Conservation (phyloP, 2,797 vertebrate species). For the Jordanella pulchra region DNA sequence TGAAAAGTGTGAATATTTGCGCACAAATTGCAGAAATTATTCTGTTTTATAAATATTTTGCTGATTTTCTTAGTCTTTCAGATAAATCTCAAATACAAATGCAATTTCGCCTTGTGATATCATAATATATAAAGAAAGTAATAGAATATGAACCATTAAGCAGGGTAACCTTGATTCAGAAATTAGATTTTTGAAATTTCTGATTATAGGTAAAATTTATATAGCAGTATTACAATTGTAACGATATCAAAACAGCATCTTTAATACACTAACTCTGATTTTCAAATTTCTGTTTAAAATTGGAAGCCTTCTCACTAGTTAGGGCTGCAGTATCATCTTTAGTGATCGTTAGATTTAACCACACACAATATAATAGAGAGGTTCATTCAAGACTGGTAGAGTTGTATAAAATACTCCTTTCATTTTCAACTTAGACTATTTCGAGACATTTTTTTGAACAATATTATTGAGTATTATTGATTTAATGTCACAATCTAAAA, state of each 20-base stretch:
- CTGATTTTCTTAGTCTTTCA: too few species aligned
- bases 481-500: not conserved
- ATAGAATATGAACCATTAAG: too few species aligned
- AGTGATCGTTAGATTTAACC: not conserved
- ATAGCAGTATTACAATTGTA: not conserved
- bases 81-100: too few species aligned
- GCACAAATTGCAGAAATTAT: too few species aligned
- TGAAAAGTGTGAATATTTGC: too few species aligned
- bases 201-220: not conserved
- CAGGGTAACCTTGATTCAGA: too few species aligned
- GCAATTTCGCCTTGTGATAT: too few species aligned
- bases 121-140: too few species aligned
- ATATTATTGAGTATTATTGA: not conserved
- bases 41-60: too few species aligned
- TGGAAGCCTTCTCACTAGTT: not conserved
- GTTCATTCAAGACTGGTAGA: not conserved
- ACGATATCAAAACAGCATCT: not conserved
- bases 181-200: too few species aligned
- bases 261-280: not conserved
- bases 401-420: not conserved
- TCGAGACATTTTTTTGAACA: not conserved
- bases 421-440: not conserved
- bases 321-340: not conserved
- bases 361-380: not conserved
- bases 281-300: not conserved